Evolutionary conservation across 1,140 invertebrate species (phyloP), one percentile per base, ranked within the genome.

Genomic region (Muscidifurax raptorellus): DNA sequence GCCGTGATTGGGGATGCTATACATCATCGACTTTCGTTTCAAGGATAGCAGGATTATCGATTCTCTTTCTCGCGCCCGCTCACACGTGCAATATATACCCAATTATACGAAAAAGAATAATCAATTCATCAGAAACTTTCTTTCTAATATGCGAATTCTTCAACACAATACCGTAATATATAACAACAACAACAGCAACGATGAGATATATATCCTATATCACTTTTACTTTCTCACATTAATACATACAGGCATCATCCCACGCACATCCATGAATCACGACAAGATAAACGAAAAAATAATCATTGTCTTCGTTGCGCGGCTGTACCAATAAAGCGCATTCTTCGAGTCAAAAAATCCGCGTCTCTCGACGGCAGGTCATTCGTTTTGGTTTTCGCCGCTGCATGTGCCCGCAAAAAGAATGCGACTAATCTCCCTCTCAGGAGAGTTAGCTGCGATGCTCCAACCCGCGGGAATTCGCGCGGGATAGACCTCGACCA

Each of bases 151-250:
- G 15, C 44, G 22, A 59, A n/a, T 59, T 22, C 52, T 22, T 18
- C 22, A 7, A 59, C 52, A 59, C 52, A 59, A 59, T 59, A n/a
- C 52, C 52, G 52, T 59, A 59, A 59, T 59, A 59, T 59, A 22
- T 7, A 18, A 59, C 22, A 18, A 40, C 4, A 40, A 9, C 36
- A 40, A 9, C 7, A 40, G 7, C 15, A 40, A 5, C 36, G 36
- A 40, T 40, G 3, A 9, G 44, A 59, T 18, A 59, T 22, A n/a
- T 18, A 59, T 59, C 52, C 4, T 7, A 1, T 59, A 28, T 13
- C 67, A 28, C 67, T 69, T 30, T 69, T 69, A 30, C 67, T 69
- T 69, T 69, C 67, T 27, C 67, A 69, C 27, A 28, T 15, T 67
- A 28, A 67, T 12, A 10, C 15, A n/a, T 47, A 12, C n/a, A 2